Evolutionary conservation across 1,140 invertebrate genomes (phyloP).

Genomic region (Diorhabda sublineata): DNA sequence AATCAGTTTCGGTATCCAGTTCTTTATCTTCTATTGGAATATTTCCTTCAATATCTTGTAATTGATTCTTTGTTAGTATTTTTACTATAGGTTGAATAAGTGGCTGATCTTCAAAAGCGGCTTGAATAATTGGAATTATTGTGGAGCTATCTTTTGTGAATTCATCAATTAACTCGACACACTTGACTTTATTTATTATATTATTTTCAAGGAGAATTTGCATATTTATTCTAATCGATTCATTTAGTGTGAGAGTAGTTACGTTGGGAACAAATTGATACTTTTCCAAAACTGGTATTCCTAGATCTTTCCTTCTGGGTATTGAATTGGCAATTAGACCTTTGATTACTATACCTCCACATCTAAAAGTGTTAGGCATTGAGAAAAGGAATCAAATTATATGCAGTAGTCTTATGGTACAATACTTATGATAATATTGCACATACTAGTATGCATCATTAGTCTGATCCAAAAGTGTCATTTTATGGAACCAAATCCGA

Average conservation of each 20-base stretch:
- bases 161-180: slow-evolving; percentile 62
- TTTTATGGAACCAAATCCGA: too few species aligned
- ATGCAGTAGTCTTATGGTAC: too few species aligned
- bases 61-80: slow-evolving; percentile 41
- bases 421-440: too few species aligned
- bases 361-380: slow-evolving; percentile 48
- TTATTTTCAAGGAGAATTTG: slow-evolving; percentile 80
- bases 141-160: slow-evolving; percentile 47
- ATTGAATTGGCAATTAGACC: slow-evolving; percentile 78
- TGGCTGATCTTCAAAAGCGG: slow-evolving; percentile 55
- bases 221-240: slow-evolving; percentile 53
- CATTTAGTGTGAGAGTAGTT: slow-evolving; percentile 39
- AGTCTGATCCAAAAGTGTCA: too few species aligned
- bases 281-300: slow-evolving; percentile 66
- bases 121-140: slow-evolving; percentile 55
- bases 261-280: slow-evolving; percentile 73
- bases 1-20: slow-evolving; percentile 53
- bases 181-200: slow-evolving; percentile 62
- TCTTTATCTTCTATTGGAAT: slow-evolving; percentile 61
- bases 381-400: not conserved
- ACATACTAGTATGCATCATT: too few species aligned
- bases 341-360: slow-evolving; percentile 79
- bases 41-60: slow-evolving; percentile 51
- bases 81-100: slow-evolving; percentile 58
- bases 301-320: slow-evolving; percentile 58